Percentiles rank a stretch among this genome's conserved stretches.
Conservation (phyloP, 2,888 invertebrate genomes). For the Drosophila mimetica region DNA sequence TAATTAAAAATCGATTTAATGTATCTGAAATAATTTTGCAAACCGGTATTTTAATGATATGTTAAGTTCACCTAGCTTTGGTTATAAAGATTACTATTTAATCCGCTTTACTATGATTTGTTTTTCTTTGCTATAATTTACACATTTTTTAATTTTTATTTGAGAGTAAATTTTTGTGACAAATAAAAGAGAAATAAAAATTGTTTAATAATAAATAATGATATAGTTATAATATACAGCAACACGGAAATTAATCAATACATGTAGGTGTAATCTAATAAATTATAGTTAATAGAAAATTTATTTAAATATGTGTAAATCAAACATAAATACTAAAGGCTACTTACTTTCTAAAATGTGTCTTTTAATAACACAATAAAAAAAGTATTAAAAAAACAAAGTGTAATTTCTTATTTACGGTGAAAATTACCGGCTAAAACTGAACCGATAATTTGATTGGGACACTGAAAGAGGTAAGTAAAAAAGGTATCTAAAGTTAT, state of each 20-base stretch:
- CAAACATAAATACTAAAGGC: constrained; percentile 43
- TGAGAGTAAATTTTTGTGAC: neutral
- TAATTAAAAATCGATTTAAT: neutral
- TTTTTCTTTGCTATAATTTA: neutral
- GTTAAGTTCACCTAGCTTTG: constrained; percentile 5
- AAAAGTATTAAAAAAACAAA: constrained; percentile 25
- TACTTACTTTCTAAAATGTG: constrained; percentile 42
- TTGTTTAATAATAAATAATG: constrained; percentile 37
- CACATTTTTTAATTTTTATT: constrained; percentile 1
- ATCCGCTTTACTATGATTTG: constrained; percentile 2
- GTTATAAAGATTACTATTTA: constrained; percentile 5
- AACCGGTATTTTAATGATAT: neutral
- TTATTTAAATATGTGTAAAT: constrained; percentile 48
- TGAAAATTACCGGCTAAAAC: too few species aligned
- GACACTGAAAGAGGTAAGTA: too few species aligned
- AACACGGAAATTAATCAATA: constrained; percentile 40
- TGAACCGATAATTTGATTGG: too few species aligned
- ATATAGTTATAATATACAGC: constrained; percentile 31
- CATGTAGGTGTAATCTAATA: constrained; percentile 44
- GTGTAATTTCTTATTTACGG: neutral
- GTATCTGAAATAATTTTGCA: neutral
- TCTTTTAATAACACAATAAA: constrained; percentile 45
- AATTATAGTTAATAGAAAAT: constrained; percentile 45
- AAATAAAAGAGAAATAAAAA: constrained; percentile 7
- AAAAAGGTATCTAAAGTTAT: too few species aligned